phyloP scores from a whole-genome alignment of 2,797 vertebrate species.

The Phaenicophaeus curvirostris region DNA sequence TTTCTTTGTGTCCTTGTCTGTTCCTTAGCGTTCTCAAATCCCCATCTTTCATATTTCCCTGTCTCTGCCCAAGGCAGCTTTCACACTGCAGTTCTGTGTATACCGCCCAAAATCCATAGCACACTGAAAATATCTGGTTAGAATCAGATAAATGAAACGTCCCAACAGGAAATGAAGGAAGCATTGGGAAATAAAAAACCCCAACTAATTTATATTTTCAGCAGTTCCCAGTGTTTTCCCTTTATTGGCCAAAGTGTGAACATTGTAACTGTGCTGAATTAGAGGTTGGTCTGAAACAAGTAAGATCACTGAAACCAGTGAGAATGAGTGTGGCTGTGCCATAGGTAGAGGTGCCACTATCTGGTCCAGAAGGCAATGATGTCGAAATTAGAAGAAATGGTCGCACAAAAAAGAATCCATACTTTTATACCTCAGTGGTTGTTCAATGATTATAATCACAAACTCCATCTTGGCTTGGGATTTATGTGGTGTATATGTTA shows the following conservation, averaged over 20 bases:
- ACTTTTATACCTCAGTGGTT: not conserved
- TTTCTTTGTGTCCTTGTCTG: not conserved
- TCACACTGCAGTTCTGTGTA: not conserved
- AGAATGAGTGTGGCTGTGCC: not conserved
- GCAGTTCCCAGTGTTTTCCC: not conserved
- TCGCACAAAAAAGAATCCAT: not conserved
- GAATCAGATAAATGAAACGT: not conserved
- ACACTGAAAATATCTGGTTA: not conserved
- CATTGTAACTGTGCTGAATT: not conserved
- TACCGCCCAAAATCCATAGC: not conserved
- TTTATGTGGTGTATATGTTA: not conserved
- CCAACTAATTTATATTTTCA: not conserved
- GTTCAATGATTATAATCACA: not conserved
- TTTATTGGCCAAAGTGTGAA: not conserved
- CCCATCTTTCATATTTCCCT: not conserved
- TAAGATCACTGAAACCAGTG: not conserved
- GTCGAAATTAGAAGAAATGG: not conserved
- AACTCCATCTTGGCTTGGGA: not conserved
- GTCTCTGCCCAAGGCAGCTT: not conserved
- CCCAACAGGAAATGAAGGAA: not conserved
- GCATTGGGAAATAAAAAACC: not conserved
- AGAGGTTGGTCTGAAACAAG: not conserved
- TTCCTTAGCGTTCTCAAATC: not conserved
- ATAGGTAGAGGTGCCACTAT: not conserved
- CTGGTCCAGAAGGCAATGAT: not conserved